These are phyloP conservation scores for Rousettus madagascariensis DNA, from an alignment of 2,797 vertebrate species.

Conservation along the genomic window DNA sequence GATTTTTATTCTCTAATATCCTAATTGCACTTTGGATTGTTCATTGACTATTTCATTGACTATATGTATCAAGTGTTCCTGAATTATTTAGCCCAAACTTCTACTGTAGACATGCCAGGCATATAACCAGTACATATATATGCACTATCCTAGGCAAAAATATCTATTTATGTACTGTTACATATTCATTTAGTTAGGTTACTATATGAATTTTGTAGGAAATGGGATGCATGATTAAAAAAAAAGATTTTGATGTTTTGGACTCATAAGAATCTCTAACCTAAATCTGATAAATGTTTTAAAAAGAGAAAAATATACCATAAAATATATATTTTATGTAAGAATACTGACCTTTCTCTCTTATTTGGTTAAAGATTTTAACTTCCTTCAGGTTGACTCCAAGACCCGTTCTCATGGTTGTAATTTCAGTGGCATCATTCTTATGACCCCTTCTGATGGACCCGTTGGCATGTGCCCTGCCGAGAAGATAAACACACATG, in stretches of 20 bases:
- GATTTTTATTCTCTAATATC: neutral
- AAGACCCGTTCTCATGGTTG: slow-evolving; percentile 96
- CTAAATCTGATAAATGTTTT: neutral
- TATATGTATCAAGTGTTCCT: neutral
- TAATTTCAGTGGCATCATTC: slow-evolving; percentile 91
- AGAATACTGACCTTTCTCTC: slow-evolving; percentile 94
- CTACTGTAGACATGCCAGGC: neutral
- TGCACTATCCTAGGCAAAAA: neutral
- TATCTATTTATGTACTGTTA: neutral
- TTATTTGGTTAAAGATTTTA: slow-evolving; percentile 95
- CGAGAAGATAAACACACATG: slow-evolving; percentile 81
- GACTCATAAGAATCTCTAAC: neutral
- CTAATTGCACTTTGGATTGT: neutral
- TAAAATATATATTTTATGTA: neutral
- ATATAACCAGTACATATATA: neutral
- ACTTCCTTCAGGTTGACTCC: slow-evolving; percentile 99
- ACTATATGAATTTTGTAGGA: neutral
- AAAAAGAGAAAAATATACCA: neutral
- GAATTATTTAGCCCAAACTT: neutral
- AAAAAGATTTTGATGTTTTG: neutral
- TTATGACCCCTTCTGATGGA: slow-evolving; percentile 96
- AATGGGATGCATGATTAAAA: neutral
- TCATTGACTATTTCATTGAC: neutral
- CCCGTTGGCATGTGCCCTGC: slow-evolving; percentile 97
- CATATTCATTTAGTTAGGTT: neutral